Conservation (phyloP, 2,888 invertebrate species). For the Ophioninae sp. region DNA sequence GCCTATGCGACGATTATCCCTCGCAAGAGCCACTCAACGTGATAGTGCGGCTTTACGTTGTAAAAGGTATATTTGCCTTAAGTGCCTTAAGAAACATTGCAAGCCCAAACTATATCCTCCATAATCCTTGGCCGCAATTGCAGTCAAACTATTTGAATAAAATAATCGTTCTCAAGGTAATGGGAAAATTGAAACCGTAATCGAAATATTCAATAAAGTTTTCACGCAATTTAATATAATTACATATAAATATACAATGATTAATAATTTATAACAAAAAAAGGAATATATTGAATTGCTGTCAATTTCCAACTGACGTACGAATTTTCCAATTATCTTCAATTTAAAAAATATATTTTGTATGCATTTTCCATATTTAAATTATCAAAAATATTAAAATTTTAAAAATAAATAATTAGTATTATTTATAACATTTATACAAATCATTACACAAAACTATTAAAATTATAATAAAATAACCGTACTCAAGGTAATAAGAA, state of each 20-base stretch:
- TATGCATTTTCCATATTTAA: too few species aligned
- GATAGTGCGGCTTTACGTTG: conserved; percentile 89
- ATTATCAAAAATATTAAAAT: too few species aligned
- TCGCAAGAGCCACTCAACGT: conserved; percentile 84
- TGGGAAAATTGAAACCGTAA: background rate
- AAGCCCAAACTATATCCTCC: conserved; percentile 24
- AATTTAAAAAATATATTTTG: too few species aligned
- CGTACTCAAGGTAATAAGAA: too few species aligned
- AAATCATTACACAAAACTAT: too few species aligned
- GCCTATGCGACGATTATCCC: conserved; percentile 85
- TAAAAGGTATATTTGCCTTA: conserved; percentile 72
- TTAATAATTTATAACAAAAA: too few species aligned
- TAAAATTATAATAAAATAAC: too few species aligned
- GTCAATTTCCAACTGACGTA: background rate
- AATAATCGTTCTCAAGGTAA: conserved; percentile 1
- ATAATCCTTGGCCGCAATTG: background rate
- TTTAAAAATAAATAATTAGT: too few species aligned
- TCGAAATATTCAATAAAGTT: background rate
- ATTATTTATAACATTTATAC: too few species aligned
- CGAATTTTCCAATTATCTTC: background rate
- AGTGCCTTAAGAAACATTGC: conserved; percentile 27
- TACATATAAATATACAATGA: too few species aligned
- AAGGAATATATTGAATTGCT: background rate
- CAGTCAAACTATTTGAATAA: conserved; percentile 3
- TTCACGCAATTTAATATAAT: background rate